Conservation (phyloP, 2,888 invertebrate genomes). For the Anoncus sp. region DNA sequence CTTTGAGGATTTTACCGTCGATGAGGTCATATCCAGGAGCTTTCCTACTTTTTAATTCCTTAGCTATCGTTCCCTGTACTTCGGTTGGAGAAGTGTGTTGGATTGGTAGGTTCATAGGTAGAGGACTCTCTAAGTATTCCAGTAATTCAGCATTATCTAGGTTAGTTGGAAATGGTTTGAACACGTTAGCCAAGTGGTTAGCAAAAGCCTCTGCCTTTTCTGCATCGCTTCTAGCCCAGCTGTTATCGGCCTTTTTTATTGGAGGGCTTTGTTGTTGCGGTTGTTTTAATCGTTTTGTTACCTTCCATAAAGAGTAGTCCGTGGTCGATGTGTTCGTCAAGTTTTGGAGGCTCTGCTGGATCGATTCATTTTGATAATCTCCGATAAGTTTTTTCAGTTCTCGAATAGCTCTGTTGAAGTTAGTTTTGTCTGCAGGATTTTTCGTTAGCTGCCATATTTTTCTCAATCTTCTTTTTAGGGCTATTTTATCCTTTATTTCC, state of each 20-base stretch:
- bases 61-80: background rate
- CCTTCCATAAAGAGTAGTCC: constrained; percentile 59
- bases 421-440: constrained; percentile 58
- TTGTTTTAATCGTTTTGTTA: constrained; percentile 48
- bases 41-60: background rate
- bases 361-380: constrained; percentile 34
- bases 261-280: constrained; percentile 44
- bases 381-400: constrained; percentile 54
- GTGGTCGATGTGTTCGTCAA: constrained; percentile 4
- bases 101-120: constrained; percentile 8
- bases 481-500: constrained; percentile 53
- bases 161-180: constrained; percentile 4
- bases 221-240: constrained; percentile 55
- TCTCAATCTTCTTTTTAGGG: constrained; percentile 57
- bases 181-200: constrained; percentile 52
- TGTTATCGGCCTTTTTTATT: constrained; percentile 24
- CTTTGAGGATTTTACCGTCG: constrained; percentile 8
- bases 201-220: constrained; percentile 53
- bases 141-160: background rate
- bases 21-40: background rate
- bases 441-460: constrained; percentile 57
- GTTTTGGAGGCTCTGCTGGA: background rate
- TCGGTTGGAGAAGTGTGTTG: background rate
- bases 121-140: background rate
- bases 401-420: constrained; percentile 49